A percentile compares a stretch with the other conserved stretches of the same genome.
These are phyloP conservation scores for Indri indri DNA, from an alignment of 2,113 vertebrate genomes.

Conservation along the genomic window DNA sequence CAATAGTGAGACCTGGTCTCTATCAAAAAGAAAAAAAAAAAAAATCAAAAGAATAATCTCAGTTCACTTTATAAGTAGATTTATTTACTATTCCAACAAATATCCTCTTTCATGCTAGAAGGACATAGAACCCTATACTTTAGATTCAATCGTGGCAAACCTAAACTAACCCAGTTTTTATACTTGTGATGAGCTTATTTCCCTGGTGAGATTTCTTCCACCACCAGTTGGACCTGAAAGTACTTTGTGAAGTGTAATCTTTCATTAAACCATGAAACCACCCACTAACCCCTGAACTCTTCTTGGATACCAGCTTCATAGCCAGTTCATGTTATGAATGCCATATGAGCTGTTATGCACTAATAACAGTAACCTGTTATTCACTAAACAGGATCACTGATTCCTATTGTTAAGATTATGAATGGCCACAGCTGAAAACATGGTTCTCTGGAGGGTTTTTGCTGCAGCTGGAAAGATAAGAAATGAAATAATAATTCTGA, in stretches of 20 bases:
- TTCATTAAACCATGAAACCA: slow-evolving; percentile 38
- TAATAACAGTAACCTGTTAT: background rate
- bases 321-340: background rate
- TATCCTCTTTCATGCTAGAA: too few relatives aligned
- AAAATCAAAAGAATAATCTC: background rate
- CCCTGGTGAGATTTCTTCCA: slow-evolving; percentile 11
- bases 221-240: slow-evolving; percentile 21
- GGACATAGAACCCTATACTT: background rate
- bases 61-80: background rate
- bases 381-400: slow-evolving; percentile 1
- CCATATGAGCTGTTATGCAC: background rate
- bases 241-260: slow-evolving; percentile 33
- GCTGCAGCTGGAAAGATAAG: slow-evolving; percentile 45
- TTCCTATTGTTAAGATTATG: background rate
- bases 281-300: slow-evolving; percentile 36
- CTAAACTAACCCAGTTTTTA: slow-evolving; percentile 27
- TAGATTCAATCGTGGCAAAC: background rate
- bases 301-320: background rate
- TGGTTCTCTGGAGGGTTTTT: slow-evolving; percentile 8
- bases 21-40: too few relatives aligned
- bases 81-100: too few relatives aligned
- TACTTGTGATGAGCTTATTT: background rate
- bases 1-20: too few relatives aligned
- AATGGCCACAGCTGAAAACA: slow-evolving; percentile 29
- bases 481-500: slow-evolving; percentile 45